phyloP scores from a whole-genome alignment of 2,797 vertebrate species.

The Cottoperca gobio region DNA sequence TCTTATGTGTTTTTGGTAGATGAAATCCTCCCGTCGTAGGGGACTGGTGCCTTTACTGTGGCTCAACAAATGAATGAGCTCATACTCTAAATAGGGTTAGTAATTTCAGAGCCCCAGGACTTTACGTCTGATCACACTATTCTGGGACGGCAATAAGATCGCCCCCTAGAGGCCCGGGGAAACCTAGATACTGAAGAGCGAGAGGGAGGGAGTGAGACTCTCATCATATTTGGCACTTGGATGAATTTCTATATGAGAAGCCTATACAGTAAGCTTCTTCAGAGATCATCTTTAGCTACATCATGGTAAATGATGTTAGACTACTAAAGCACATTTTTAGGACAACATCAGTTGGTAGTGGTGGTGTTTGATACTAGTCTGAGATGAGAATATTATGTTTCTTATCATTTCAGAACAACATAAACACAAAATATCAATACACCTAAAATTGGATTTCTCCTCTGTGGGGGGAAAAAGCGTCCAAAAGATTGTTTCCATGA shows the following conservation, averaged over 20 bases:
- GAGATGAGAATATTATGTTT: conserved; percentile 2
- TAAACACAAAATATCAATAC: not conserved
- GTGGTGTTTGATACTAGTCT: conserved; percentile 18
- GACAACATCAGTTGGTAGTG: conserved; percentile 3
- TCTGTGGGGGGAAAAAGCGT: not conserved
- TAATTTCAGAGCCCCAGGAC: conserved; percentile 68
- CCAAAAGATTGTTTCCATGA: not conserved
- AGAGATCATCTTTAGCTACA: conserved; percentile 27
- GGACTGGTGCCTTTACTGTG: conserved; percentile 31
- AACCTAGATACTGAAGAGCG: conserved; percentile 60
- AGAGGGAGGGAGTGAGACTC: conserved; percentile 19
- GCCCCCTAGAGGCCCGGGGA: conserved; percentile 69
- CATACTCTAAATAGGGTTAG: conserved; percentile 62
- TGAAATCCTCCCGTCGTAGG: conserved; percentile 50
- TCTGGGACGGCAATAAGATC: conserved; percentile 65
- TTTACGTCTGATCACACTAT: conserved; percentile 57
- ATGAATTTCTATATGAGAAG: conserved; percentile 35
- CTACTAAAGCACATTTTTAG: conserved; percentile 22
- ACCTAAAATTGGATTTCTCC: not conserved
- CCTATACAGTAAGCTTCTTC: conserved; percentile 26
- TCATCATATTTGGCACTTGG: conserved; percentile 39
- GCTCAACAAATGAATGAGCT: conserved; percentile 54
- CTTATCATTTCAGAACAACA: not conserved
- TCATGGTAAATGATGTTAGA: conserved; percentile 16
- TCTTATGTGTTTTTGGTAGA: conserved; percentile 61